Evolutionary conservation across 2,888 invertebrate genomes (phyloP).

Genomic region (Clepsis dumicolana): DNA sequence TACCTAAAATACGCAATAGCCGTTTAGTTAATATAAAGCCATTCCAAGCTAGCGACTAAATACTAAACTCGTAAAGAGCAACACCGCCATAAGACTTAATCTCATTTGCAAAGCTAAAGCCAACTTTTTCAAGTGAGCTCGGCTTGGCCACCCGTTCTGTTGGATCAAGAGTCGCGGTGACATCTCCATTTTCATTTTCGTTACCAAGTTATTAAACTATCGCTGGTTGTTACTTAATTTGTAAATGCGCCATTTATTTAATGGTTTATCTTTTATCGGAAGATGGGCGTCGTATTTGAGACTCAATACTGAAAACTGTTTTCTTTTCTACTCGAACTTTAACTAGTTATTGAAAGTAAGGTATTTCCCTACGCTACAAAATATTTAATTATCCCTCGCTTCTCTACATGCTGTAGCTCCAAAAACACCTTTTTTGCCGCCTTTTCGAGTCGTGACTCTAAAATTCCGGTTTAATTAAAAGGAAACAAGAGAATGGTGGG

Average conservation of each 20-base stretch:
- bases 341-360: not conserved
- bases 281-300: not conserved
- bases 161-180: slow-evolving; percentile 6
- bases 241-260: not conserved
- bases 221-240: not conserved
- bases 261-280: not conserved
- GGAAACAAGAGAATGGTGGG: slow-evolving; percentile 79
- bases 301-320: not conserved
- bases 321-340: not conserved
- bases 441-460: slow-evolving; percentile 65
- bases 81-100: slow-evolving; percentile 63
- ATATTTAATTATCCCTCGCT: not conserved
- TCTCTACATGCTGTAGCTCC: not conserved
- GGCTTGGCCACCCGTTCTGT: slow-evolving; percentile 45
- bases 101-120: slow-evolving; percentile 73
- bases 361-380: not conserved
- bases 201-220: not conserved
- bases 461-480: slow-evolving; percentile 82
- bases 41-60: slow-evolving; percentile 47
- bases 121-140: slow-evolving; percentile 65
- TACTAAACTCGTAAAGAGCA: slow-evolving; percentile 56
- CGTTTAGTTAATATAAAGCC: slow-evolving; percentile 22
- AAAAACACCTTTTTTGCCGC: slow-evolving; percentile 52
- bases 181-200: slow-evolving; percentile 11
- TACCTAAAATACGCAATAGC: slow-evolving; percentile 1